Evolutionary conservation across 2,888 invertebrate genomes (phyloP).

Genomic region (Hypsopygia costalis): DNA sequence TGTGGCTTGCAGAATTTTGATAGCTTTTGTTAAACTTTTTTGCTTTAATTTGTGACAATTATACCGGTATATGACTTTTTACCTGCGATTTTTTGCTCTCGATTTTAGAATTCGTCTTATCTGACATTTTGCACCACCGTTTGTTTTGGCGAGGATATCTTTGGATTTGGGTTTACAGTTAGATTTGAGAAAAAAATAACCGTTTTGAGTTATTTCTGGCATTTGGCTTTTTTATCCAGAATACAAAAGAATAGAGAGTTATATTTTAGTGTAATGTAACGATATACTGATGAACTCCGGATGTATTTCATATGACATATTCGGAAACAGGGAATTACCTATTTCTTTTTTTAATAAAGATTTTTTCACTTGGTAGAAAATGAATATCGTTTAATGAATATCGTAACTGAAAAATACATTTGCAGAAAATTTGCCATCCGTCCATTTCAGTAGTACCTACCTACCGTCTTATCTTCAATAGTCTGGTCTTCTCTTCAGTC

Average conservation of each 20-base stretch:
- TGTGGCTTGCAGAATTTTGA: conserved; percentile 81
- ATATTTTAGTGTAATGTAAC: too few relatives aligned
- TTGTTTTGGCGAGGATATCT: conserved; percentile 60
- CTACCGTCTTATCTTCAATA: too few relatives aligned
- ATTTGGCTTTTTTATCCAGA: neutral
- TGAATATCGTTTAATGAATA: too few relatives aligned
- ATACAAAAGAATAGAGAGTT: neutral
- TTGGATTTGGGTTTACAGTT: conserved; percentile 55
- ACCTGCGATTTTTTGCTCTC: conserved; percentile 64
- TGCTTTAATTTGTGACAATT: conserved; percentile 81
- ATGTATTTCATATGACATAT: too few relatives aligned
- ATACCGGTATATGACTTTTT: conserved; percentile 80
- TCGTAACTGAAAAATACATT: too few relatives aligned
- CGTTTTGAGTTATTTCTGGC: neutral
- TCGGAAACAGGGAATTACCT: too few relatives aligned
- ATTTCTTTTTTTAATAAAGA: too few relatives aligned
- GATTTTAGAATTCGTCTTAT: conserved; percentile 45
- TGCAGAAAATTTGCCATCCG: too few relatives aligned
- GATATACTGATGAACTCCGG: too few relatives aligned
- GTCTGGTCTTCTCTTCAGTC: too few relatives aligned
- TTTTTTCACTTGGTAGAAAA: too few relatives aligned
- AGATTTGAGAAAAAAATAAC: conserved; percentile 34
- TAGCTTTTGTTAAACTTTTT: conserved; percentile 74
- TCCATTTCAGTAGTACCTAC: too few relatives aligned
- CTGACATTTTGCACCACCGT: conserved; percentile 70